These are phyloP conservation scores for Melikaiella ostensackeni DNA, from an alignment of 2,888 invertebrate genomes.

Conservation along the genomic window DNA sequence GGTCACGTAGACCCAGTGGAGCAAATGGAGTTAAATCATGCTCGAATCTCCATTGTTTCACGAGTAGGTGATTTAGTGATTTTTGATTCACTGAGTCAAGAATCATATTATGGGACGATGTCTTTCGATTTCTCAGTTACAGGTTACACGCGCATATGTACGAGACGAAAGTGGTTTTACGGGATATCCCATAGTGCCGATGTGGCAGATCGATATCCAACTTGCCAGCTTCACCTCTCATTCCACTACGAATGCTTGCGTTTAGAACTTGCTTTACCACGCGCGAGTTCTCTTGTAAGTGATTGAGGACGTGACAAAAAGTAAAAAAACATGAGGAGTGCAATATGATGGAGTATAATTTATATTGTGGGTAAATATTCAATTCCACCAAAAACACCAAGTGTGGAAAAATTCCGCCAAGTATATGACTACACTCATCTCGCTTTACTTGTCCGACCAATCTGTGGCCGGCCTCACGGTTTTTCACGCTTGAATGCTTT, in stretches of 20 bases:
- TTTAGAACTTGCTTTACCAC: slow-evolving; percentile 51
- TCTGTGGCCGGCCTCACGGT: too few relatives aligned
- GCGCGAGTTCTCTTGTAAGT: slow-evolving; percentile 11
- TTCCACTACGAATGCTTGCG: slow-evolving; percentile 55
- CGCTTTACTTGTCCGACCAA: too few relatives aligned
- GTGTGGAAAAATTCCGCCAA: too few relatives aligned
- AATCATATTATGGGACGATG: slow-evolving; percentile 46
- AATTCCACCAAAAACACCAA: too few relatives aligned
- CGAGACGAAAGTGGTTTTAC: slow-evolving; percentile 58
- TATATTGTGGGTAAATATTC: not conserved
- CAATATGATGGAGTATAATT: not conserved
- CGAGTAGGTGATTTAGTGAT: not conserved
- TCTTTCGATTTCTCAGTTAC: slow-evolving; percentile 66
- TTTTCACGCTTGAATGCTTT: too few relatives aligned
- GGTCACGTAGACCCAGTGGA: slow-evolving; percentile 5
- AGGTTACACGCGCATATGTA: slow-evolving; percentile 57
- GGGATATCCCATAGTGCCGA: slow-evolving; percentile 60
- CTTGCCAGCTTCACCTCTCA: slow-evolving; percentile 49
- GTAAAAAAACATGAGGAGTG: not conserved
- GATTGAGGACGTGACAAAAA: slow-evolving; percentile 3
- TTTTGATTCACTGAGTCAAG: not conserved
- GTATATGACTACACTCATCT: too few relatives aligned
- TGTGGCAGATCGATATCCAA: slow-evolving; percentile 69
- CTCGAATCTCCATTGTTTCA: not conserved
- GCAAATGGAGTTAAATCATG: slow-evolving; percentile 7